Base-by-base conservation (phyloP, 2,888 invertebrate genomes). In the Pheosia gnoma region DNA sequence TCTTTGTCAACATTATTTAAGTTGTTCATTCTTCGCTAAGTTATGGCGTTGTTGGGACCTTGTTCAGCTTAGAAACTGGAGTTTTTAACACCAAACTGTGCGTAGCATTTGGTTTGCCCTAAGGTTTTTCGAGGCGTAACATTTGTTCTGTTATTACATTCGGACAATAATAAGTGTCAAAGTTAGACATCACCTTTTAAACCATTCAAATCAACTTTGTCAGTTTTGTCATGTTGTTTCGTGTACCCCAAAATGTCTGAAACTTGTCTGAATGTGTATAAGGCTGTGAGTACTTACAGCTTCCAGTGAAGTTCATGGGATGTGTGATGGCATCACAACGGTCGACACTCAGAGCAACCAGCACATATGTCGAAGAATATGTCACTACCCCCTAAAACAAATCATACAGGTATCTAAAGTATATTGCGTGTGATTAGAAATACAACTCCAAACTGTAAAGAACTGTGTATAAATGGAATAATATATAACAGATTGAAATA, bases 301-400 rank as follows among this genome's bases (percentile, higher is more conserved):
- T 98, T 80, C 98, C 97, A 61, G 97, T 97, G 88, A 98, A 98
- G 90, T 98, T 98, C 97, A 98, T 98, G 1, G 98, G 98, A 94
- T 98, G 97, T 11, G 97, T 98, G 81, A 98, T 98, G 62, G 98
- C 98, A 82, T 98, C 98, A 87, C 98, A 98, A 81, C 98, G 94
- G 90, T 98, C 98, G 73, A 98, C 97, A 78, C 98, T 98, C 59
- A 98, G 94, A 11, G 98, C 98, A 62, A 98, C 98, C 72, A 98
- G 94, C 38, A 98, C 98, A 86, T 98, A 98, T 3, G 98, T 98
- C 45, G 98, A 98, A 9, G 98, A 97, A 88, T 98, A 98, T 39
- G 98, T 98, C 63, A 98, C 98, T 78, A 98, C 96, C 65, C 96
- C 97, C 93, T 93, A 78, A 25, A 25, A 51, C 83, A 83, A 56